Conservation (phyloP, 2,888 invertebrate genomes). For the Agrotis exclamationis region DNA sequence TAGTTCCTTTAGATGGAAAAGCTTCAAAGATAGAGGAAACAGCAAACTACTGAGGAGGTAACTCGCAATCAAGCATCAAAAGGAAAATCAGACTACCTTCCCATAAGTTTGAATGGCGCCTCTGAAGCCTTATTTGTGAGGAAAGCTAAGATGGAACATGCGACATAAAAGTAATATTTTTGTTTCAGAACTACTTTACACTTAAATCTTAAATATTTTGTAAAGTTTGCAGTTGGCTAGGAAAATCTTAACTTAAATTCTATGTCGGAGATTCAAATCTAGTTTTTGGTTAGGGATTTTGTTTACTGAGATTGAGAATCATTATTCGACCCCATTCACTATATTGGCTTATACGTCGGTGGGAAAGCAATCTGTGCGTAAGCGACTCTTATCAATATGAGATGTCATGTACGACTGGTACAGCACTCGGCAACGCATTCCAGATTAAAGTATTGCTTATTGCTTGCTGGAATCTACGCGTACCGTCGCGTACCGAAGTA, state of each 20-base stretch:
- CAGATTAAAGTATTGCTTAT: constrained; percentile 30
- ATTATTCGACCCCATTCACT: background rate
- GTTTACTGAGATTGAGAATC: constrained; percentile 1
- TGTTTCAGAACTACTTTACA: constrained; percentile 1
- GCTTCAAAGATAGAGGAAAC: constrained; percentile 30
- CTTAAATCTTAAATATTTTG: constrained; percentile 6
- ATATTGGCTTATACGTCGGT: constrained; percentile 7
- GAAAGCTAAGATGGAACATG: background rate
- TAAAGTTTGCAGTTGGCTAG: background rate
- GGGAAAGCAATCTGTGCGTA: constrained; percentile 20
- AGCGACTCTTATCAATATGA: constrained; percentile 15
- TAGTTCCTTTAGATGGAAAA: constrained; percentile 9
- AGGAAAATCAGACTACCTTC: constrained; percentile 34
- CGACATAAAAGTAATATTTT: constrained; percentile 12
- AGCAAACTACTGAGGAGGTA: constrained; percentile 27
- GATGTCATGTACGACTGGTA: constrained; percentile 16
- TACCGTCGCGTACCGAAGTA: background rate
- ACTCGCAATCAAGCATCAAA: constrained; percentile 49
- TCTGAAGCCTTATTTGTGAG: constrained; percentile 4
- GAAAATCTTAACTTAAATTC: background rate
- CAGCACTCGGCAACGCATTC: constrained; percentile 22
- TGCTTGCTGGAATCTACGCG: constrained; percentile 10
- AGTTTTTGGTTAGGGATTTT: constrained; percentile 1
- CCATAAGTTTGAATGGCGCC: constrained; percentile 19
- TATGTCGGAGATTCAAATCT: background rate